phyloP scores from a whole-genome alignment of 2,113 vertebrate genomes.

The Dolichotis patagonum region DNA sequence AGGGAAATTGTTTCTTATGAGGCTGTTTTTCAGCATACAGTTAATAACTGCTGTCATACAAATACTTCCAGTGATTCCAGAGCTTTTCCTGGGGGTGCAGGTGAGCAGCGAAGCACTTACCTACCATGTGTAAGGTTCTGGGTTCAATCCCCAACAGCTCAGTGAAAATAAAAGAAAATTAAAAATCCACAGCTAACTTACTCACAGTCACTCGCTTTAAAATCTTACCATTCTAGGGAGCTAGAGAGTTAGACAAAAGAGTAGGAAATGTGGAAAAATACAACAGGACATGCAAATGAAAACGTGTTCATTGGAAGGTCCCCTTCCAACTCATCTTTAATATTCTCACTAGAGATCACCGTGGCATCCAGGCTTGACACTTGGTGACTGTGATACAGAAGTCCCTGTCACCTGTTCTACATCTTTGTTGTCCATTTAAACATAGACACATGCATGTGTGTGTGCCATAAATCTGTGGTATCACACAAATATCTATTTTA shows the following conservation, averaged over 20 bases:
- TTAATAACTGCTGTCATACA: neutral
- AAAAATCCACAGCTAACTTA: neutral
- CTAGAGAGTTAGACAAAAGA: neutral
- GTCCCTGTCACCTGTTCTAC: too few relatives aligned
- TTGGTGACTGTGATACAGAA: too few relatives aligned
- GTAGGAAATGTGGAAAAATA: neutral
- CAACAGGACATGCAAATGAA: neutral
- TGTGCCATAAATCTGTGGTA: too few relatives aligned
- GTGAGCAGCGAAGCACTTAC: too few relatives aligned
- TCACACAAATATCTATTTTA: neutral
- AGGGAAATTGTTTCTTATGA: neutral
- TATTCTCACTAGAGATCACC: neutral
- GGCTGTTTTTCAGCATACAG: neutral
- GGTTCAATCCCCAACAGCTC: neutral
- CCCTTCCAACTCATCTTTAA: neutral
- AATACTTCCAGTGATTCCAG: neutral
- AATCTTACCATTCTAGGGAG: neutral
- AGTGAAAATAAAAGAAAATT: neutral
- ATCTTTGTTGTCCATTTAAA: neutral
- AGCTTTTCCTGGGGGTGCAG: neutral
- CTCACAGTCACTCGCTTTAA: neutral
- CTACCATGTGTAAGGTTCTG: neutral
- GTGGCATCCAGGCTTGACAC: too few relatives aligned
- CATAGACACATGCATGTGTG: neutral
- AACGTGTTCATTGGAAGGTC: neutral